A percentile compares a stretch with the other conserved stretches of the same genome.
Conservation (phyloP, 2,113 vertebrate species). For the Tenrec ecaudatus region DNA sequence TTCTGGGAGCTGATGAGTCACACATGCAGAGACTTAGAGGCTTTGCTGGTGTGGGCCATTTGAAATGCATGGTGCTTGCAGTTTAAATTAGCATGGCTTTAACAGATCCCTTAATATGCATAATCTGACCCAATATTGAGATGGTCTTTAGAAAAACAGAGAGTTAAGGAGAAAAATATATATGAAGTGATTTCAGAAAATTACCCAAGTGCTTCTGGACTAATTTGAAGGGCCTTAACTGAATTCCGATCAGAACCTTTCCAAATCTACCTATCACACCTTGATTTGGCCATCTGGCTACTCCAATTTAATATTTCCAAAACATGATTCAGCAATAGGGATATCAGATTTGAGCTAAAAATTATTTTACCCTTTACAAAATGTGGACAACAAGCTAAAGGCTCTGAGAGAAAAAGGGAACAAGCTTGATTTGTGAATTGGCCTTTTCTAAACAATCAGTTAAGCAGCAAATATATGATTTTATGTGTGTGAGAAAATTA, state of each 20-base stretch:
- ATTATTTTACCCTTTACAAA: constrained; percentile 21
- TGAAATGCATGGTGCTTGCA: constrained; percentile 77
- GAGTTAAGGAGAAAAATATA: constrained; percentile 81
- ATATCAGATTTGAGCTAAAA: background rate
- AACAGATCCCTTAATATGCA: constrained; percentile 84
- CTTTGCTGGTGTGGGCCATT: constrained; percentile 78
- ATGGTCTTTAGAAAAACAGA: constrained; percentile 82
- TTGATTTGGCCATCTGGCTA: constrained; percentile 64
- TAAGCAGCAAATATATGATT: background rate
- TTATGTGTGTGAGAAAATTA: background rate
- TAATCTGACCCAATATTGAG: constrained; percentile 86
- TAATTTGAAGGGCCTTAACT: constrained; percentile 80
- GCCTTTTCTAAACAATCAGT: background rate
- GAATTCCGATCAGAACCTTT: constrained; percentile 80
- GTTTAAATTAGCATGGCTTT: constrained; percentile 84
- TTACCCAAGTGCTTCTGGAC: constrained; percentile 80
- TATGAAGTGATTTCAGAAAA: constrained; percentile 84
- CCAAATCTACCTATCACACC: constrained; percentile 65
- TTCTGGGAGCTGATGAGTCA: constrained; percentile 76
- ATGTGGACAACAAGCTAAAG: background rate
- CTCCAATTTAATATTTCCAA: constrained; percentile 70
- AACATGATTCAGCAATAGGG: constrained; percentile 64
- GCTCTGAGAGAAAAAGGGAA: background rate
- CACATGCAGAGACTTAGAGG: constrained; percentile 33
- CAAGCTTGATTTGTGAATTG: background rate